Evolutionary conservation across 2,888 invertebrate genomes (phyloP).

Genomic region (Aphidoletes aphidimyza): DNA sequence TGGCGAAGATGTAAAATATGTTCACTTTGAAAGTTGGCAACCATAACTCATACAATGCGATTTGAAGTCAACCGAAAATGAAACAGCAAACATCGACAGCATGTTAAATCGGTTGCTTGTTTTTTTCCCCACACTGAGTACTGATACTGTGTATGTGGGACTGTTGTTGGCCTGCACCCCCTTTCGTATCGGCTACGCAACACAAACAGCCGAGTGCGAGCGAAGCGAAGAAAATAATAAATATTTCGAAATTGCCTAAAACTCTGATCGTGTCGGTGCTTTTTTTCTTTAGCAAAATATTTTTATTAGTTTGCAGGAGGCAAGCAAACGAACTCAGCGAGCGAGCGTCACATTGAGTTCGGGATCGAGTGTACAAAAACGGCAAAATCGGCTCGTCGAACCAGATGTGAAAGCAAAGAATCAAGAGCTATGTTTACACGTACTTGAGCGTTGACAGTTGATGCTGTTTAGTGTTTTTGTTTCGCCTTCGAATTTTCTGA

Average conservation of each 20-base stretch:
- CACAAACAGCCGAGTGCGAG: not conserved
- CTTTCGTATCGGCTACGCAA: not conserved
- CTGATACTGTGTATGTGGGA: not conserved
- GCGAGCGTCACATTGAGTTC: not conserved
- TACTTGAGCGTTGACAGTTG: slow-evolving; percentile 21
- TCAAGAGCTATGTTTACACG: slow-evolving; percentile 53
- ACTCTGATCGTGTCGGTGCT: not conserved
- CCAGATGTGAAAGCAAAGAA: slow-evolving; percentile 47
- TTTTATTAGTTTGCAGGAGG: slow-evolving; percentile 35
- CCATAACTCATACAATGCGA: slow-evolving; percentile 41
- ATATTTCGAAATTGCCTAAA: slow-evolving; percentile 49
- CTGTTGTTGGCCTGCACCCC: not conserved
- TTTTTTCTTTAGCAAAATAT: not conserved
- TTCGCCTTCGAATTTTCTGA: slow-evolving; percentile 42
- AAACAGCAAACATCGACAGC: slow-evolving; percentile 35
- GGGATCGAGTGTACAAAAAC: not conserved
- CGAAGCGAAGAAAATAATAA: slow-evolving; percentile 13
- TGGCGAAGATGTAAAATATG: slow-evolving; percentile 24
- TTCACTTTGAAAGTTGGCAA: slow-evolving; percentile 32
- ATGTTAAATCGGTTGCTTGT: not conserved
- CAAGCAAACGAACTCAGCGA: not conserved
- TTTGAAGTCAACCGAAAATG: slow-evolving; percentile 38
- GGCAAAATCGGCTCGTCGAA: not conserved
- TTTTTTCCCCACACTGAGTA: no score
- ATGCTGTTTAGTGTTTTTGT: slow-evolving; percentile 41